Evolutionary conservation across 2,113 vertebrate genomes (phyloP), one percentile per base, ranked within the genome.

Genomic region (Planiliza haematocheilus): DNA sequence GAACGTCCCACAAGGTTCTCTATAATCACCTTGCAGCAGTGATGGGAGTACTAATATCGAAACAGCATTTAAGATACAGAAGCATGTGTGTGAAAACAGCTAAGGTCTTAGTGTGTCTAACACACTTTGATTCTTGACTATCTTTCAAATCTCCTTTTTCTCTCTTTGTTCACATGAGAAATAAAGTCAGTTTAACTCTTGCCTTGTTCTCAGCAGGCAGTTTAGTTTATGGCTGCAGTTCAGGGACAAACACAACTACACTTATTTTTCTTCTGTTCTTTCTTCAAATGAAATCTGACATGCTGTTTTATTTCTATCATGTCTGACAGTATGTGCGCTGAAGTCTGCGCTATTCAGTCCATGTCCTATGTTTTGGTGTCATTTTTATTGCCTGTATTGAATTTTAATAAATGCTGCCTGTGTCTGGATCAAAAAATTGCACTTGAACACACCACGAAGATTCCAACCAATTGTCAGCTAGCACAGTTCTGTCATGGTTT

Each of bases 281-380:
- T 59, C 24, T 43, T 24, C n/a, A 64, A 30, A 30, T 70, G 21
- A 51, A 77, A 52, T 67, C 64, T 72, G 48, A 42, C 24, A 45
- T 14, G 18, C 30, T 61, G 6, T 79, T 72, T 60, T 21, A 16
- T 66, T 79, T 75, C 77, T 65, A 75, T 86, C 65, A 59, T 66
- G 10, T 69, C 63, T 58, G 49, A 75, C 13, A 45, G 43, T 52
- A 0, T 60, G 24, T 34, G 51, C 66, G 68, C 72, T 68, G 41
- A 60, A 70, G 51, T 66, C 38, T 43, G 39, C 57, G 53, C 43
- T 17, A 55, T 67, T 76, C 38, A 49, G 39, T 59, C 53, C n/a
- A 17, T 70, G 36, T 45, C 45, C 60, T 57, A 58, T 77, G 57
- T 71, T 61, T 61, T 38, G 7, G 17, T 41, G 49, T 66, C 56